A percentile compares a stretch with the other conserved stretches of the same genome.
phyloP scores from a whole-genome alignment of 2,888 invertebrate genomes.

The Chaetoderma sp. region DNA sequence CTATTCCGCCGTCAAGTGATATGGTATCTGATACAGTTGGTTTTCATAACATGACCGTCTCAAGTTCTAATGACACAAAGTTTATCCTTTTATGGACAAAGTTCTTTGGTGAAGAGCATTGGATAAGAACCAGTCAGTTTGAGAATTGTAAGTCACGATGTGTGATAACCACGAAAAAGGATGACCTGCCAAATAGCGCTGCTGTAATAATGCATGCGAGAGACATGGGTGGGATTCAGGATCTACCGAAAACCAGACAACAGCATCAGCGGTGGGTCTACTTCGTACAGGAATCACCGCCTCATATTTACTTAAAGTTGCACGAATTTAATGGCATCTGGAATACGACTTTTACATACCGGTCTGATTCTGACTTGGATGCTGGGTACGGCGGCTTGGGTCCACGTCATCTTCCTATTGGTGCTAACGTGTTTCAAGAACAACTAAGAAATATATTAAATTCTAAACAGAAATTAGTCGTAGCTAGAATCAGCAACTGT shows the following conservation, averaged over 20 bases:
- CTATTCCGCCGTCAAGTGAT: no score
- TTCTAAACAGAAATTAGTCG: not conserved
- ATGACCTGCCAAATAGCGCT: not conserved
- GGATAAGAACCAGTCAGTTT: not conserved
- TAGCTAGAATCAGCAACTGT: not conserved
- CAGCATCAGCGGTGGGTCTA: not conserved
- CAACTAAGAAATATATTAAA: not conserved
- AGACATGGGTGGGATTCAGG: not conserved
- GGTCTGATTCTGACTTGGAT: not conserved
- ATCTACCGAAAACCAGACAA: not conserved
- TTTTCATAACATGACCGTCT: no score
- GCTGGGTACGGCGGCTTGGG: not conserved
- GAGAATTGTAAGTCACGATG: not conserved
- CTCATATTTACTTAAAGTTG: not conserved
- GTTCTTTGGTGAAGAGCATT: not conserved
- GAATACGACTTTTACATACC: not conserved
- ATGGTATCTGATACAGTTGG: no score
- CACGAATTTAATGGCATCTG: not conserved
- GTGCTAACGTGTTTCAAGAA: not conserved
- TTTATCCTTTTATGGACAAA: not conserved
- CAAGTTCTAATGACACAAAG: no score
- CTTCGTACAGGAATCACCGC: not conserved
- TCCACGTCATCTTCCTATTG: not conserved
- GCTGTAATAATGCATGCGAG: not conserved
- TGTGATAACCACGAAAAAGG: not conserved